Evolutionary conservation across 1,140 invertebrate species (phyloP).

Genomic region (Cydia strobilella): DNA sequence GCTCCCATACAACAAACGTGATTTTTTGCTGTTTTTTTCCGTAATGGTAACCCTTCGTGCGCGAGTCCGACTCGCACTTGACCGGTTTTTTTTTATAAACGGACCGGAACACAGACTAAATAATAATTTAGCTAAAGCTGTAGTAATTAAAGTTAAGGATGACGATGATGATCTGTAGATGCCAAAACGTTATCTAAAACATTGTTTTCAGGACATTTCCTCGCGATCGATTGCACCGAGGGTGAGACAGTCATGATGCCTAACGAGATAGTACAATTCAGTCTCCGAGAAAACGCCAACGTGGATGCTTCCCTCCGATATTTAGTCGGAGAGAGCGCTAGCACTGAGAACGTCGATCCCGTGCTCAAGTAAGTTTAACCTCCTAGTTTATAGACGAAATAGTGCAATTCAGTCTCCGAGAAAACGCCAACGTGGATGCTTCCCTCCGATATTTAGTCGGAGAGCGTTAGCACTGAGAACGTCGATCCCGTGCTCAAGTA

Average conservation of each 20-base stretch:
- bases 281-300: slow-evolving; percentile 80
- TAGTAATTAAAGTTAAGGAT: too few relatives aligned
- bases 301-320: slow-evolving; percentile 82
- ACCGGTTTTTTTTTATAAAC: too few relatives aligned
- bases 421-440: slow-evolving; percentile 80
- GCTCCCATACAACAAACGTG: too few relatives aligned
- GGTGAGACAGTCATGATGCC: slow-evolving; percentile 90
- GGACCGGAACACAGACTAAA: too few relatives aligned
- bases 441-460: slow-evolving; percentile 82
- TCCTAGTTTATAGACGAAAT: too few relatives aligned
- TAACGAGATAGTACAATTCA: slow-evolving; percentile 86
- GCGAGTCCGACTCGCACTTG: too few relatives aligned
- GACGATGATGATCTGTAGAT: too few relatives aligned
- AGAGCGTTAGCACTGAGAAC: slow-evolving; percentile 66
- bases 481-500: slow-evolving; percentile 73
- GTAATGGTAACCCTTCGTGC: too few relatives aligned
- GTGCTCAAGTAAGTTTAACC: slow-evolving; percentile 74
- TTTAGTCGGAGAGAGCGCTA: slow-evolving; percentile 76
- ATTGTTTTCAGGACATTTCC: slow-evolving; percentile 61
- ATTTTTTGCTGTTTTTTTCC: too few relatives aligned
- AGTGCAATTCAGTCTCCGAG: slow-evolving; percentile 84
- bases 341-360: slow-evolving; percentile 68
- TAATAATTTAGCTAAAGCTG: too few relatives aligned
- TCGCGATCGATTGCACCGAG: slow-evolving; percentile 76
- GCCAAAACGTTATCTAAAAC: too few relatives aligned